phyloP scores from a whole-genome alignment of 1,140 invertebrate genomes.

The Colletes gigas region DNA sequence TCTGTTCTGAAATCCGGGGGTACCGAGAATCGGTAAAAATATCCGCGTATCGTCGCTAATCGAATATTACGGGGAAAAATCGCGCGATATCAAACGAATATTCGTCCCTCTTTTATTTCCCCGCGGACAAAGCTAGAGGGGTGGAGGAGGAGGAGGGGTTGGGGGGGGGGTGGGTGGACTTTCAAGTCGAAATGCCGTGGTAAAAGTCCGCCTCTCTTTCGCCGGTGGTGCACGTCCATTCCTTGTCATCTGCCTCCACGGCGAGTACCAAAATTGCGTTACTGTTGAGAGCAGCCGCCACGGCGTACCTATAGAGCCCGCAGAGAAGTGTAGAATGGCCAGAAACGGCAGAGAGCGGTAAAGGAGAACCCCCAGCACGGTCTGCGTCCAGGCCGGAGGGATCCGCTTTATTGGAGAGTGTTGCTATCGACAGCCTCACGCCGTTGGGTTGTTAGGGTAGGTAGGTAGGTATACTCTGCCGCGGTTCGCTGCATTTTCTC shows the following conservation, averaged over 20 bases:
- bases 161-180: constrained; percentile 14
- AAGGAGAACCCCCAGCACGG: constrained; percentile 49
- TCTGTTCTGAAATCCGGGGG: neutral
- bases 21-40: neutral
- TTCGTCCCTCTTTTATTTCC: constrained; percentile 26
- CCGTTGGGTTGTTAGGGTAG: constrained; percentile 69
- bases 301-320: constrained; percentile 45
- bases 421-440: constrained; percentile 75
- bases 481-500: constrained; percentile 77
- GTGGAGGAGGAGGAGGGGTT: no score
- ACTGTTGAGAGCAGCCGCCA: constrained; percentile 56
- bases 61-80: constrained; percentile 24
- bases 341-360: constrained; percentile 41
- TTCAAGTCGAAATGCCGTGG: constrained; percentile 5
- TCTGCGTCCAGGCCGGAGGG: constrained; percentile 58
- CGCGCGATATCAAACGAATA: constrained; percentile 36
- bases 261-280: constrained; percentile 71
- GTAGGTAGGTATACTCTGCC: constrained; percentile 70
- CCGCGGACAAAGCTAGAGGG: neutral
- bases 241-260: constrained; percentile 40
- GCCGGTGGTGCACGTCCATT: constrained; percentile 34
- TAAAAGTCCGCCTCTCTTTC: constrained; percentile 22
- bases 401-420: constrained; percentile 77
- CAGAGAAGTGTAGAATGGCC: constrained; percentile 56
- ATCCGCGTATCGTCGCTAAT: constrained; percentile 11